A percentile compares a stretch with the other conserved stretches of the same genome.
These are phyloP conservation scores for Allophyes oxyacanthae DNA, from an alignment of 2,888 invertebrate species.

Conservation along the genomic window DNA sequence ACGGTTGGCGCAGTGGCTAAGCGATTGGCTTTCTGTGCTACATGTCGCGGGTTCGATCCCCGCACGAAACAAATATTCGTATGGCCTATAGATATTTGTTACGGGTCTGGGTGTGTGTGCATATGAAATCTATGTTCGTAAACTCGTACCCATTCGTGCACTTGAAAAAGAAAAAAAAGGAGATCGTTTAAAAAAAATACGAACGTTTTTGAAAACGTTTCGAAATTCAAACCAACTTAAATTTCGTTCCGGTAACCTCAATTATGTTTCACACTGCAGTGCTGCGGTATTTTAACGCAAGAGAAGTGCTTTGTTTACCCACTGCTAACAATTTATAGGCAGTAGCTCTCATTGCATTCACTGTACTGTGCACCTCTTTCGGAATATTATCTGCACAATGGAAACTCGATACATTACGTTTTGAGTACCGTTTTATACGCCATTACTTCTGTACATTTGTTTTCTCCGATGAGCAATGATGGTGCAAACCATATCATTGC, in stretches of 20 bases:
- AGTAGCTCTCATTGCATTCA: conserved; percentile 49
- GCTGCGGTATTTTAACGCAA: conserved; percentile 62
- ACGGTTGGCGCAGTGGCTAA: no score
- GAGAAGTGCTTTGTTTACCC: conserved; percentile 63
- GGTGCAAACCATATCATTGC: background rate
- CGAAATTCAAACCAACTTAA: conserved; percentile 44
- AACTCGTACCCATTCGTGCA: no score
- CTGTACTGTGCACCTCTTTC: conserved; percentile 39
- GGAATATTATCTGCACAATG: conserved; percentile 37
- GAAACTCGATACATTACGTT: conserved; percentile 46
- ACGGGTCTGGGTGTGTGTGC: no score
- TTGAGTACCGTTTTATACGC: conserved; percentile 23
- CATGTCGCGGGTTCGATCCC: no score
- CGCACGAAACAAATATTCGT: no score
- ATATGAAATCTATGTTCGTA: no score
- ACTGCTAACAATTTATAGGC: conserved; percentile 59
- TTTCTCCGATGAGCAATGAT: background rate
- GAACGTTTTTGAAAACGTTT: no score
- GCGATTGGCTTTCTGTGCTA: no score
- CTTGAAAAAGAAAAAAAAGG: no score
- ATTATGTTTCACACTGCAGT: conserved; percentile 63
- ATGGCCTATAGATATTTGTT: no score
- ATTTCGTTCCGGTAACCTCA: conserved; percentile 60
- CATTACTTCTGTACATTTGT: conserved; percentile 14
- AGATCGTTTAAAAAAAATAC: no score